Evolutionary conservation across 2,797 vertebrate species (phyloP), one percentile per base, ranked within the genome.

Genomic region (Amniataba percoides): DNA sequence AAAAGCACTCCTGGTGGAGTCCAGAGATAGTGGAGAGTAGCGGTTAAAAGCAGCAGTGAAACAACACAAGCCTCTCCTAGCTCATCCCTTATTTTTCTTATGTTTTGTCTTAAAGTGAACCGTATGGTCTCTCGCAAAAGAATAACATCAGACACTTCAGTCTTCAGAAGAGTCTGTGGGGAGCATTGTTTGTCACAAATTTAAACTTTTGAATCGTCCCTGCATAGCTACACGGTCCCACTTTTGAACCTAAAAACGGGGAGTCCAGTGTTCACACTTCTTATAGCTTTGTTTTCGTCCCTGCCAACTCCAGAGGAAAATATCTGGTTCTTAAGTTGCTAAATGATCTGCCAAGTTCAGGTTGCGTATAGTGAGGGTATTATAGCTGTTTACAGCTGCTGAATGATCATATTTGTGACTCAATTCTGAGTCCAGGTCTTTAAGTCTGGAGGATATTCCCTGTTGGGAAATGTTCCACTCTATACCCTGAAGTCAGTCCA

Each of bases 161-260:
- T 71, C 51, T 31, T 31, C 27, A 31, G 49, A 80, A n/a, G 21
- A 74, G 55, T 51, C 77, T 68, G 19, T 68, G 45, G 64, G 57
- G 76, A 83, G 25, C 65, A 34, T 45, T 85, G 61, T 79, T 70
- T 83, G 80, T 84, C 64, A 77, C 80, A 58, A 51, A 80, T 78
- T 56, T 42, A 61, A 56, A 74, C 45, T 66, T 79, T 80, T 82
- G 60, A 86, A 70, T 82, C 8, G 60, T 27, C 27, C 27, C 27
- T 31, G 27, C 27, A 3, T 31, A 31, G 27, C 27, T 31, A 31
- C 27, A 31, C 3, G 27, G 27, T 31, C 27, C 27, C 27, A 31
- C 27, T 31, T 31, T 31, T 31, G 27, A 31, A 31, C 27, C 27
- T 31, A 31, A 31, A 31, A 31, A 31, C 5, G 27, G 27, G 27